These are phyloP conservation scores for Xiphophorus couchianus DNA, from an alignment of 2,113 vertebrate genomes.

Conservation along the genomic window DNA sequence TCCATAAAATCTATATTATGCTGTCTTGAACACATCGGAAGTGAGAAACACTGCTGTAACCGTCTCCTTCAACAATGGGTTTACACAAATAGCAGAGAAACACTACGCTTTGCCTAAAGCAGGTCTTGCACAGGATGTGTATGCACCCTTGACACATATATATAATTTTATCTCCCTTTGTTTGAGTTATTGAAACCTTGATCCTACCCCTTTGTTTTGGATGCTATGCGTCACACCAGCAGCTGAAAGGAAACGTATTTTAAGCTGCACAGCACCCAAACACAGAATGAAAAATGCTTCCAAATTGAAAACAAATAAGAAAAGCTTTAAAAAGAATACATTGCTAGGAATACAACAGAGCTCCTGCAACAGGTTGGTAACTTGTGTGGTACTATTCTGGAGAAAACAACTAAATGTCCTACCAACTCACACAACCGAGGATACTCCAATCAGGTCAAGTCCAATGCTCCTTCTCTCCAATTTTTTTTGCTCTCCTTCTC, in stretches of 20 bases:
- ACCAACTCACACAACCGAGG: constrained; percentile 1
- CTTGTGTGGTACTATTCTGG: background rate
- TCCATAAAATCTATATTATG: background rate
- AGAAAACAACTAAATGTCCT: background rate
- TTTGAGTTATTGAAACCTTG: background rate
- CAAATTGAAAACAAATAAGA: background rate
- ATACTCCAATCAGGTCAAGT: constrained; percentile 81
- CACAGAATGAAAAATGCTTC: background rate
- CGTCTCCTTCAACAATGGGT: no score
- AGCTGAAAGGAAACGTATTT: background rate
- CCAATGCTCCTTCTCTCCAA: constrained; percentile 64
- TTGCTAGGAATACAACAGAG: background rate
- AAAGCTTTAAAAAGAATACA: background rate
- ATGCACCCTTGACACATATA: no score
- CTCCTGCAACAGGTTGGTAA: background rate
- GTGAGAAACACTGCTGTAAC: no score
- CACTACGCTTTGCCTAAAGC: no score
- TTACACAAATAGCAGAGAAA: no score
- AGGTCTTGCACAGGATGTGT: no score
- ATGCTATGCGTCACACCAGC: background rate
- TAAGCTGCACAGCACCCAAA: background rate
- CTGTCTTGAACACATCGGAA: background rate
- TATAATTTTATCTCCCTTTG: no score
- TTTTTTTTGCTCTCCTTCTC: constrained; percentile 19
- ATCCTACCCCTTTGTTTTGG: background rate